These are phyloP conservation scores for Strix occidentalis DNA, from an alignment of 2,797 vertebrate species.

Conservation along the genomic window DNA sequence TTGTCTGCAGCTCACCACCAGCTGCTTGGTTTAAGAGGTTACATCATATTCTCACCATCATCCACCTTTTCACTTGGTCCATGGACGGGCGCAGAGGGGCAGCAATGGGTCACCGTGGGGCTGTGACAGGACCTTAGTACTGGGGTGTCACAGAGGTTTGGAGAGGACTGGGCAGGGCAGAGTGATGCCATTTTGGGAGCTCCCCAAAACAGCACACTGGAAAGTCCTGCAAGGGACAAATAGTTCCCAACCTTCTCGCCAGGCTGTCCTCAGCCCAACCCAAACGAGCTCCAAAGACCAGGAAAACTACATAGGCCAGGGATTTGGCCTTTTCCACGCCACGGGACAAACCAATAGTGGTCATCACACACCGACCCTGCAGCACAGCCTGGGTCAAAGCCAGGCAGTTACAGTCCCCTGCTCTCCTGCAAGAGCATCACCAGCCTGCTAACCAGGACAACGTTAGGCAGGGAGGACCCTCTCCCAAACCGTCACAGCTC, in stretches of 20 bases:
- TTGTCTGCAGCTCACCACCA: neutral
- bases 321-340: neutral
- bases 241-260: fast-evolving
- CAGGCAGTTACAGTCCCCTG: neutral
- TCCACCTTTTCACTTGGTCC: neutral
- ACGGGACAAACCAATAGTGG: fast-evolving
- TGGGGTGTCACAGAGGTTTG: neutral
- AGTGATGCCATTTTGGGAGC: neutral
- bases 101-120: fast-evolving
- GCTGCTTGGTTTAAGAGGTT: neutral
- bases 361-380: too few species aligned
- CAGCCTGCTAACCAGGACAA: neutral
- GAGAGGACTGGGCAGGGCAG: neutral
- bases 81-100: fast-evolving
- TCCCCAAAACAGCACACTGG: neutral
- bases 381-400: neutral
- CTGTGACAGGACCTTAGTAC: neutral
- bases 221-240: neutral
- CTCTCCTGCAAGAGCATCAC: neutral
- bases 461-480: neutral
- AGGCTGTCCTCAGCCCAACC: neutral
- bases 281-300: neutral
- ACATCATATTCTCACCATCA: neutral
- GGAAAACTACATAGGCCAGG: neutral
- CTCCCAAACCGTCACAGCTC: neutral